phyloP scores from a whole-genome alignment of 2,888 invertebrate genomes.

The Perizoma affinitatum region DNA sequence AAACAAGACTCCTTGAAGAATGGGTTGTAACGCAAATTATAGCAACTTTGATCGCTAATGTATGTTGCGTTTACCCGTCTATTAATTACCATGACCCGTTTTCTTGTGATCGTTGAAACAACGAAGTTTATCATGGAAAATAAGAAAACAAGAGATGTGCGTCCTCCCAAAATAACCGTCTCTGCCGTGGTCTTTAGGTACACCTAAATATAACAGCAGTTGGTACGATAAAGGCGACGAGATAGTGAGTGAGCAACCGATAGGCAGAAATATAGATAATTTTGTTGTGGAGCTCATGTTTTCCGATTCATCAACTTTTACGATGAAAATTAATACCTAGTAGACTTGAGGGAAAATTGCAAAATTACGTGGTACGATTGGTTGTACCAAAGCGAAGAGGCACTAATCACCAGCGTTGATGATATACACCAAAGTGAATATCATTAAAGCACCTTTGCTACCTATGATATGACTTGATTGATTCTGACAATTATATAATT shows the following conservation, averaged over 20 bases:
- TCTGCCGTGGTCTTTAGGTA: constrained; percentile 54
- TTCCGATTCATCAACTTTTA: constrained; percentile 4
- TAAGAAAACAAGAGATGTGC: constrained; percentile 66
- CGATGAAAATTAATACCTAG: neutral
- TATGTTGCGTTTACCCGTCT: constrained; percentile 42
- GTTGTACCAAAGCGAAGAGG: neutral
- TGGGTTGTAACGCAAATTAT: constrained; percentile 30
- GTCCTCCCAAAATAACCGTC: constrained; percentile 69
- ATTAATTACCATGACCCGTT: constrained; percentile 57
- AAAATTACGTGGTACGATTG: neutral
- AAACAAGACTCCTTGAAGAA: neutral
- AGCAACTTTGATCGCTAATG: constrained; percentile 38
- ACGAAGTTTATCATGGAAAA: constrained; percentile 58
- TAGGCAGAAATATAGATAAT: neutral
- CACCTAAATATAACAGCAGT: constrained; percentile 61
- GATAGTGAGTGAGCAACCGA: constrained; percentile 20
- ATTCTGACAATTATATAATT: too few species aligned
- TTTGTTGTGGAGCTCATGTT: neutral
- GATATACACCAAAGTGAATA: too few species aligned
- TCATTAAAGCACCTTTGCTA: too few species aligned
- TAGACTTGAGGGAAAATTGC: neutral
- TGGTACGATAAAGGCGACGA: constrained; percentile 61
- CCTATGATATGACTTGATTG: too few species aligned
- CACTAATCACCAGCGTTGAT: neutral
- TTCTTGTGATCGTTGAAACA: constrained; percentile 45